phyloP scores from a whole-genome alignment of 2,113 vertebrate genomes.

The Solea senegalensis region DNA sequence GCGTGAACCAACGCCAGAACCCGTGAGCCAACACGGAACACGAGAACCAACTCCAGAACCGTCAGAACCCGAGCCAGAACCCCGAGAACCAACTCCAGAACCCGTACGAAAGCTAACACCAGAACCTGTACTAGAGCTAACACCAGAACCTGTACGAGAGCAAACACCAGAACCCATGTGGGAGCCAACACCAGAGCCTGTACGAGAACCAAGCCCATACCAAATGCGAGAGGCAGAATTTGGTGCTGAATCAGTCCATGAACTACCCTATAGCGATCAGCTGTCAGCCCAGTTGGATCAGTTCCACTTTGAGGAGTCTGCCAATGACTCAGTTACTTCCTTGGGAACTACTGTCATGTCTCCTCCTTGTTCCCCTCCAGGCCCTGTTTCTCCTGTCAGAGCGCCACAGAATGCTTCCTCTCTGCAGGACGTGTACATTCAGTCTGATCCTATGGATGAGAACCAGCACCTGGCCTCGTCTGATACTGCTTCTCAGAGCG shows the following conservation, averaged over 20 bases:
- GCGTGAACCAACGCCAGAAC: slow-evolving; percentile 3
- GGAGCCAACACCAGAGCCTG: slow-evolving; percentile 15
- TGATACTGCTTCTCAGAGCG: slow-evolving; percentile 32
- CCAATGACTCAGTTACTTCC: slow-evolving; percentile 46
- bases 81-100: neutral
- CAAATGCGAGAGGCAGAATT: slow-evolving; percentile 19
- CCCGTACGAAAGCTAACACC: neutral
- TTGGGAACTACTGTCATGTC: slow-evolving; percentile 80
- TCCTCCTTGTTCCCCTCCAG: slow-evolving; percentile 77
- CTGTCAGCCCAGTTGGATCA: slow-evolving; percentile 55
- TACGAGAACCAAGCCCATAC: slow-evolving; percentile 4
- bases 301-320: slow-evolving; percentile 52
- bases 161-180: slow-evolving; percentile 12
- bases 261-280: slow-evolving; percentile 25
- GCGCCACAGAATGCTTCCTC: slow-evolving; percentile 53
- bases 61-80: neutral
- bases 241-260: slow-evolving; percentile 22
- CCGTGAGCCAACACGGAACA: neutral
- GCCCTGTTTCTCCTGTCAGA: slow-evolving; percentile 49
- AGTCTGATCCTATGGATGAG: slow-evolving; percentile 54
- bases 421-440: slow-evolving; percentile 51
- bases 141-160: slow-evolving; percentile 7
- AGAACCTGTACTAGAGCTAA: neutral
- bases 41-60: slow-evolving; percentile 5
- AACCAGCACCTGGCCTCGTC: slow-evolving; percentile 21